These are phyloP conservation scores for Mustela nigripes DNA, from an alignment of 2,113 vertebrate species.

Conservation along the genomic window DNA sequence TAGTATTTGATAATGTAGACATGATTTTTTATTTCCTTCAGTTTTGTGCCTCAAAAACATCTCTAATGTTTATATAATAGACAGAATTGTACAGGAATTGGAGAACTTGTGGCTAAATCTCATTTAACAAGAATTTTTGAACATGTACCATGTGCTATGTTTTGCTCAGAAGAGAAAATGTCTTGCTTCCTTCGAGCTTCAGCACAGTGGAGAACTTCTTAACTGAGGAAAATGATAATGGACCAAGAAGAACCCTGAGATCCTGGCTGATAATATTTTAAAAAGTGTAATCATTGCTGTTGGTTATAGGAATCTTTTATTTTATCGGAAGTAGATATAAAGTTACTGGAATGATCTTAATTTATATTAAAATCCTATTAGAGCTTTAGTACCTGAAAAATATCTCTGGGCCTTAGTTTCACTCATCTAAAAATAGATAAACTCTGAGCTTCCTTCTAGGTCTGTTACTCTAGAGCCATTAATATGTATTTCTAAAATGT, in stretches of 20 bases:
- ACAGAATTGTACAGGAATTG: not conserved
- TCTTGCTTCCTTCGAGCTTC: not conserved
- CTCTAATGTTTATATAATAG: not conserved
- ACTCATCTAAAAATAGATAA: not conserved
- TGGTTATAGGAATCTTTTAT: not conserved
- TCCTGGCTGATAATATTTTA: not conserved
- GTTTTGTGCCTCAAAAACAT: not conserved
- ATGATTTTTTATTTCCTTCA: slow-evolving; percentile 6
- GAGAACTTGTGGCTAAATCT: not conserved
- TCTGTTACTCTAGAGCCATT: not conserved
- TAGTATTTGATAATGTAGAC: not conserved
- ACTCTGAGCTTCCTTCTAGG: not conserved
- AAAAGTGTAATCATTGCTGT: not conserved
- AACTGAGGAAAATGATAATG: not conserved
- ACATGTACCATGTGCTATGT: not conserved
- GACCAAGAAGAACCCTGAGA: not conserved
- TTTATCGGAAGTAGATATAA: not conserved
- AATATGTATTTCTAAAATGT: not conserved
- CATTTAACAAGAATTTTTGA: not conserved
- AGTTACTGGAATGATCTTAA: not conserved
- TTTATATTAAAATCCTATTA: slow-evolving; percentile 22
- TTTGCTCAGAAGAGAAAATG: not conserved
- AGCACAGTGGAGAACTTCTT: not conserved
- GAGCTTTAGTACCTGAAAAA: not conserved
- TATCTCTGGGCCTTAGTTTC: not conserved